phyloP scores from a whole-genome alignment of 1,140 invertebrate genomes.

The Microplitis mediator region DNA sequence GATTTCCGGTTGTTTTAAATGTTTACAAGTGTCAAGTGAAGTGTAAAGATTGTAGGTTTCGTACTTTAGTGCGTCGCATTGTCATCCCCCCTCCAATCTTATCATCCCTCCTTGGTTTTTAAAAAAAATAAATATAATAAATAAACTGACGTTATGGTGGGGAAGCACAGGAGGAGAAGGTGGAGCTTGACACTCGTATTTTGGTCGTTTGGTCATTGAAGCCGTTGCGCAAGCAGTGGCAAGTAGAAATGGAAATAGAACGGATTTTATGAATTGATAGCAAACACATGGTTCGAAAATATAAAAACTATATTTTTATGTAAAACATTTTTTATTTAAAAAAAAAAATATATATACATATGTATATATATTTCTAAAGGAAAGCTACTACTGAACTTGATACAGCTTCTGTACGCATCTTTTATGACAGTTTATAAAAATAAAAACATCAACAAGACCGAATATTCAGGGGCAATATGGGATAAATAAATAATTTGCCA shows the following conservation, averaged over 20 bases:
- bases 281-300: constrained; percentile 46
- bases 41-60: no score
- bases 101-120: no score
- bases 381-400: no score
- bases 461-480: no score
- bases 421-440: no score
- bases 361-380: constrained; percentile 32
- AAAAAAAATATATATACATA: neutral
- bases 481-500: no score
- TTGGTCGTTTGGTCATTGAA: constrained; percentile 6
- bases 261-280: constrained; percentile 54
- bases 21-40: no score
- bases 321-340: neutral
- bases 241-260: constrained; percentile 28
- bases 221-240: constrained; percentile 25
- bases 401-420: no score
- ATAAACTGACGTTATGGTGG: neutral
- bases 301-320: neutral
- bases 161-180: neutral
- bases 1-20: no score
- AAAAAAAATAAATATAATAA: neutral
- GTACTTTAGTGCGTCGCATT: no score
- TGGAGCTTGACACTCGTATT: constrained; percentile 4
- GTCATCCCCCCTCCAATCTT: no score
- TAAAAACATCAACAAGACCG: no score